Evolutionary conservation across 2,888 invertebrate species (phyloP), one percentile per base, ranked within the genome.

Genomic region (Pasiphila rectangulata): DNA sequence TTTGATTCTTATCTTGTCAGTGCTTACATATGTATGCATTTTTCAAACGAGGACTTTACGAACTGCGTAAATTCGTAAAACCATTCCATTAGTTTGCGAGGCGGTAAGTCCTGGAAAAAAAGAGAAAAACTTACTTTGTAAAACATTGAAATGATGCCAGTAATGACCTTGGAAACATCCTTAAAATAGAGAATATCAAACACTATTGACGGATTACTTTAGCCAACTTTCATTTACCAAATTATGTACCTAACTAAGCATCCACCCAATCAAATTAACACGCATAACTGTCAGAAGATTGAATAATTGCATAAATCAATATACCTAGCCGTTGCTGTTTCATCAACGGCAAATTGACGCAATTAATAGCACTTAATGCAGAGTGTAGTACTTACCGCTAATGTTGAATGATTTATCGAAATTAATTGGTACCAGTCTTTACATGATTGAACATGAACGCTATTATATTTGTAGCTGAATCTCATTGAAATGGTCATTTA

Each of bases 241-340:
- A 35, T 35, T 12, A 35, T n/a, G 17, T 17, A 32, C 16, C 17
- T 10, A 32, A 49, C 42, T 37, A 51, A 46, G 58, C 61, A 56
- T 61, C 60, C 48, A 65, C 67, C 60, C 72, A 69, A 75, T 75
- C 67, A 52, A 70, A 74, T 73, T 73, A 73, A 75, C 68, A 70
- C 67, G 70, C 69, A 64, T 71, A 67, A 67, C 66, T 69, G 65
- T 69, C 68, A 67, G 64, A 65, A 71, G n/a, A 72, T 75, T 79
- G 79, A 78, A 68, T 75, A 75, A 77, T 77, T 72, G 68, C 66
- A 65, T 63, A 69, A n/a, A 66, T 69, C 71, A 73, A 64, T 65
- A 70, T 64, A 66, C 64, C 9, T 16, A 9, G 15, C 63, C 69
- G 63, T 64, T 70, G 63, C 60, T 70, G 70, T 74, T 75, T 75